Conservation (phyloP, 1,140 invertebrate species). For the Hormaphis cornu region DNA sequence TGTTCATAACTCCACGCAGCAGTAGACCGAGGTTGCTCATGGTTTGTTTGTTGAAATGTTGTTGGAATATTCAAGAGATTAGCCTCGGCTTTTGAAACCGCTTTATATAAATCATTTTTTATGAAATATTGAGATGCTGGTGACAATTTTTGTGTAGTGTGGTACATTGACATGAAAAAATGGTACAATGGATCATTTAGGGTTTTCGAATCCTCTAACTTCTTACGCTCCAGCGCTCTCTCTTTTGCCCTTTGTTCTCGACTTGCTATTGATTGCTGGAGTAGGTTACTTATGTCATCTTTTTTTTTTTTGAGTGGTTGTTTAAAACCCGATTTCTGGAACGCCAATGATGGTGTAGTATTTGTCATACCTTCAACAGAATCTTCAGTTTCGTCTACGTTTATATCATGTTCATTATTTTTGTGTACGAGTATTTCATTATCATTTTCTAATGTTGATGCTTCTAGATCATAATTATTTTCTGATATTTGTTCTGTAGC, state of each 20-base stretch:
- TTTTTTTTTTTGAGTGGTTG: not conserved
- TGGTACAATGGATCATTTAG: not conserved
- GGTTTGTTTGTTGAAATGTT: not conserved
- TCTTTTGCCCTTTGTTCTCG: not conserved
- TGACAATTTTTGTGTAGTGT: not conserved
- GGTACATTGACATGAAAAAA: constrained; percentile 1
- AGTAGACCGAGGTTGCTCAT: not conserved
- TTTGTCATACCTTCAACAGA: too few relatives aligned
- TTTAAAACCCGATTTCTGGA: not conserved
- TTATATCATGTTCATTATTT: not conserved
- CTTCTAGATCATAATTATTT: not conserved
- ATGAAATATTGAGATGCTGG: not conserved
- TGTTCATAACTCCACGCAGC: not conserved
- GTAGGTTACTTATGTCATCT: not conserved
- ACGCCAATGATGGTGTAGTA: too few relatives aligned
- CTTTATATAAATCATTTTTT: not conserved
- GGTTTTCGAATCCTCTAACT: not conserved
- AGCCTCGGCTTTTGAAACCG: not conserved
- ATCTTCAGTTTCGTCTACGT: too few relatives aligned
- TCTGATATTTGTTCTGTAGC: not conserved
- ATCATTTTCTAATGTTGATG: not conserved
- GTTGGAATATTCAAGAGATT: not conserved
- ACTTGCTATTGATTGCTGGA: not conserved
- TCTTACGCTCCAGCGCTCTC: not conserved
- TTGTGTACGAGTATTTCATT: not conserved